Percentiles rank a stretch among this genome's conserved stretches.
phyloP scores from a whole-genome alignment of 2,797 vertebrate genomes.

The Threskiornis aethiopicus region DNA sequence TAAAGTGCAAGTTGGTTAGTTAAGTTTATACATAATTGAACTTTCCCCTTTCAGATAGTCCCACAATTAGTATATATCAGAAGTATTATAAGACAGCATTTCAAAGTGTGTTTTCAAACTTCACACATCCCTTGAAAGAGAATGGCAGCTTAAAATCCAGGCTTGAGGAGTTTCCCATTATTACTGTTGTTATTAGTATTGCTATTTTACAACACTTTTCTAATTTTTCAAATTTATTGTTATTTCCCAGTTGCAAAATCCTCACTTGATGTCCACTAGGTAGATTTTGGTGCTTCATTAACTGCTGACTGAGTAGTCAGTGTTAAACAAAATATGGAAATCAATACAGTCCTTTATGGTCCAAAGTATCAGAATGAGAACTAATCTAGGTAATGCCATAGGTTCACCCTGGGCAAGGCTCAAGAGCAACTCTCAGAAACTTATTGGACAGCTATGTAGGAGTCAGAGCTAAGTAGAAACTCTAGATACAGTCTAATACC shows the following conservation, averaged over 20 bases:
- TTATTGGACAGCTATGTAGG: background rate
- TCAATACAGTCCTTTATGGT: background rate
- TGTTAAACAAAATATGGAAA: background rate
- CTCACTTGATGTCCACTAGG: background rate
- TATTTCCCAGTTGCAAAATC: background rate
- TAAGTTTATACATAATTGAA: background rate
- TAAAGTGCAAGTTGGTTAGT: background rate
- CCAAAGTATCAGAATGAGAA: background rate
- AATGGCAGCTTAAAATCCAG: background rate
- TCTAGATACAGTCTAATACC: background rate
- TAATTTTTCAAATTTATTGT: background rate
- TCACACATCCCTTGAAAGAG: background rate
- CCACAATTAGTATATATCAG: background rate
- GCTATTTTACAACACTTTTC: background rate
- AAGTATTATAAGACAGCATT: background rate
- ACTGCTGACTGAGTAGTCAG: background rate
- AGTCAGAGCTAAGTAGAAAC: background rate
- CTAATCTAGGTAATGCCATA: background rate
- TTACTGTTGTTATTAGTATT: background rate
- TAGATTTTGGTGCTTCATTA: background rate
- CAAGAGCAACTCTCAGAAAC: background rate
- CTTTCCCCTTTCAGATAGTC: background rate
- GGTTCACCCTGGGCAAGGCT: background rate
- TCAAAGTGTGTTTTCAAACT: background rate
- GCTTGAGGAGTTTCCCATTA: background rate